A percentile compares a stretch with the other conserved stretches of the same genome.
These are phyloP conservation scores for Luscinia megarhynchos DNA, from an alignment of 2,797 vertebrate genomes.

Conservation along the genomic window DNA sequence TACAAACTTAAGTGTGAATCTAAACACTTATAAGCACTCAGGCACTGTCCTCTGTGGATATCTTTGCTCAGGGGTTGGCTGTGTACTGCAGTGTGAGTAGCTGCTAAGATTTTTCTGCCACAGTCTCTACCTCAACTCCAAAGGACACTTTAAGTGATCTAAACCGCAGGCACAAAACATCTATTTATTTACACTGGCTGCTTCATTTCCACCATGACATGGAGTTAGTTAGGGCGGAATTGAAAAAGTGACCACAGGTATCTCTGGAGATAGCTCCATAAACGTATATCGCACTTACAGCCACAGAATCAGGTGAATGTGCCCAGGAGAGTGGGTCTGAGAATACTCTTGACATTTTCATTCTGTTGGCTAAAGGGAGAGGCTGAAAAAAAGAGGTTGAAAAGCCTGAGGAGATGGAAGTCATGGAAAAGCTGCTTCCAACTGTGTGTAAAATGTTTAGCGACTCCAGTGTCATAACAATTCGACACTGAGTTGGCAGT, in stretches of 20 bases:
- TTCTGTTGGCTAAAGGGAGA: slow-evolving; percentile 12
- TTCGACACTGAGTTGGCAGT: not conserved
- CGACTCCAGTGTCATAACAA: not conserved
- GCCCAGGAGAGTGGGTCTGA: not conserved
- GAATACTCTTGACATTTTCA: slow-evolving; percentile 45
- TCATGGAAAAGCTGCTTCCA: slow-evolving; percentile 45
- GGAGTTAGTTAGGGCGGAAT: not conserved
- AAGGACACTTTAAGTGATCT: not conserved
- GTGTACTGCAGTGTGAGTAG: fast-evolving
- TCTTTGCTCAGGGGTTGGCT: not conserved
- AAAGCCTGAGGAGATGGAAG: slow-evolving; percentile 31
- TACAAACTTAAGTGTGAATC: not conserved
- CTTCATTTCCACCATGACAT: not conserved
- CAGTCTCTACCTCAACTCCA: not conserved
- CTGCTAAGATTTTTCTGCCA: not conserved
- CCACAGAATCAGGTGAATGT: not conserved
- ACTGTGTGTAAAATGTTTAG: slow-evolving; percentile 28
- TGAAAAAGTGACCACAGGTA: not conserved
- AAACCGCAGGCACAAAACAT: not conserved
- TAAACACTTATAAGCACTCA: not conserved
- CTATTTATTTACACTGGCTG: slow-evolving; percentile 13
- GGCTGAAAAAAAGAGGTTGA: not conserved
- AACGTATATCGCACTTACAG: not conserved
- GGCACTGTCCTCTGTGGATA: not conserved
- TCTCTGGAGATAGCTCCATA: not conserved